Evolutionary conservation across 2,888 invertebrate species (phyloP), one percentile per base, ranked within the genome.

Genomic region (Xestia c-nigrum): DNA sequence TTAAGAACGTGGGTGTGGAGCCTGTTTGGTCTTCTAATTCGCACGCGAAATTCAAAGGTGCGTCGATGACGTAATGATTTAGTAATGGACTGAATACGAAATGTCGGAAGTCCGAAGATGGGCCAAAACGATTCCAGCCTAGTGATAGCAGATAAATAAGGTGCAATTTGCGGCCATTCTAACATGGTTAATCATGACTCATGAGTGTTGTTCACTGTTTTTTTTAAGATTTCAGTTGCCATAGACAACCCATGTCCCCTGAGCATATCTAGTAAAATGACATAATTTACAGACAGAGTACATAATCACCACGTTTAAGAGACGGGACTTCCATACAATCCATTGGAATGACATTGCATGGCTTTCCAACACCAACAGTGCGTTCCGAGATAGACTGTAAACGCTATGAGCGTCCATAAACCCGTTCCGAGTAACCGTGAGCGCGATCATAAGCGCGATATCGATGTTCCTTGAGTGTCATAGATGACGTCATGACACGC

Each of bases 21-120:
- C 83, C 65, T 78, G 83, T 78, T 79, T 79, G 68, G 43, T 12
- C 59, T 59, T 64, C 64, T 81, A n/a, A 66, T 61, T 61, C 55
- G 55, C 72, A 63, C 43, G 68, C 79, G 57, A 64, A 57, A 63
- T 69, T 64, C 38, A 47, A 81, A 77, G 70, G 83, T 77, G 83
- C 78, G 66, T 80, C 55, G 21, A 38, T 77, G 83, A 78, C 81
- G 78, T 78, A 65, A 74, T 46, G 19, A 59, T 24, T 80, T 40
- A 50, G 10, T 43, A 71, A 46, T 73, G 46, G 14, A 46, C 19
- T 38, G 55, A 16, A 72, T 31, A n/a, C 31, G 31, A 57, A n/a
- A 72, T 73, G 12, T 46, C 55, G 16, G 14, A 63, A 40, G 40
- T 57, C 52, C 19, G 9, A 68, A 40, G 19, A 50, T 52, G n/a